These are phyloP conservation scores for Neocrepidodera transversa DNA, from an alignment of 2,888 invertebrate genomes.

Conservation along the genomic window DNA sequence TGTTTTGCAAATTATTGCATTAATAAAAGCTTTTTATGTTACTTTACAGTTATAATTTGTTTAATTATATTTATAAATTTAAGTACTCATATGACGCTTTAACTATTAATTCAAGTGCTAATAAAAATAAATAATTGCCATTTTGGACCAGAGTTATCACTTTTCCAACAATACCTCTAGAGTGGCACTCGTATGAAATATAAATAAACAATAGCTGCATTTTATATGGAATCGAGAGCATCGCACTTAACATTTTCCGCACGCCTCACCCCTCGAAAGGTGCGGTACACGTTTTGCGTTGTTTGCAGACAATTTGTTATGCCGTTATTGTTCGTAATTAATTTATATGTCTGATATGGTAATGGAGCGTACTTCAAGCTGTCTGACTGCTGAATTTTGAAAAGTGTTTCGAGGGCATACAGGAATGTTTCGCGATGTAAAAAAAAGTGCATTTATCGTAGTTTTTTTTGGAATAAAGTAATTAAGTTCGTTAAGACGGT, in stretches of 20 bases:
- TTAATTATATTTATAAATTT: too few species aligned
- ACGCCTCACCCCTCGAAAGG: slow-evolving; percentile 30
- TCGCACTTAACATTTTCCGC: slow-evolving; percentile 31
- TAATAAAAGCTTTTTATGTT: too few species aligned
- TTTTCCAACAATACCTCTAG: too few species aligned
- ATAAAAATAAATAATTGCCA: too few species aligned
- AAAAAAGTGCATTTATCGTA: neutral
- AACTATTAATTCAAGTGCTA: too few species aligned
- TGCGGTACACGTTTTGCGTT: slow-evolving; percentile 37
- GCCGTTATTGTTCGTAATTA: slow-evolving; percentile 51
- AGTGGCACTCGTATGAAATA: slow-evolving; percentile 7
- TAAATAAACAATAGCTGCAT: slow-evolving; percentile 26
- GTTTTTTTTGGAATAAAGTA: too few species aligned
- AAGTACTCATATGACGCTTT: too few species aligned
- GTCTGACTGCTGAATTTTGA: slow-evolving; percentile 23
- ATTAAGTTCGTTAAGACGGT: too few species aligned
- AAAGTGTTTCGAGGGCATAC: slow-evolving; percentile 17
- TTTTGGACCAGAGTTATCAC: too few species aligned
- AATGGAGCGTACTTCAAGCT: slow-evolving; percentile 39
- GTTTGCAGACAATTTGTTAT: slow-evolving; percentile 36
- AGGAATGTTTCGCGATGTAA: neutral
- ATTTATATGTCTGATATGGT: slow-evolving; percentile 52
- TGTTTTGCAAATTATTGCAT: too few species aligned
- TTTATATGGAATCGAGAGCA: slow-evolving; percentile 23
- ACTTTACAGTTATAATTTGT: too few species aligned